These are phyloP conservation scores for Leuciscus idus DNA, from an alignment of 2,113 vertebrate species.

Conservation along the genomic window DNA sequence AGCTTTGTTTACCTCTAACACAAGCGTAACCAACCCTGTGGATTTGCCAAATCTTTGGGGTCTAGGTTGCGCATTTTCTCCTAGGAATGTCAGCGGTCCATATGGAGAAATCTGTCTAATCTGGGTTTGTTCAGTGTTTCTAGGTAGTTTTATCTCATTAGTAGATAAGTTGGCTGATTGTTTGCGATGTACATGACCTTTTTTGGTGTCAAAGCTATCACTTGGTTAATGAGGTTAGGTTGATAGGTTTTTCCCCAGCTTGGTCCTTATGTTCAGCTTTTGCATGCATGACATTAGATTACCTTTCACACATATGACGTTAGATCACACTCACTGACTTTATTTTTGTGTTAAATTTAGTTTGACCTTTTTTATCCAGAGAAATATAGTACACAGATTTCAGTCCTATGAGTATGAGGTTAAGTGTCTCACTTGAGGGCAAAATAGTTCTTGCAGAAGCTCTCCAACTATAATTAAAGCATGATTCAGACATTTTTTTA, in stretches of 20 bases:
- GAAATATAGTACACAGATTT: neutral
- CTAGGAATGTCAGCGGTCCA: neutral
- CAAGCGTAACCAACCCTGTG: neutral
- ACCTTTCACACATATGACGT: constrained; percentile 2
- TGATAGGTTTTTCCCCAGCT: constrained; percentile 15
- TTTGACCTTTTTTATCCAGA: constrained; percentile 10
- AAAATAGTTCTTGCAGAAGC: neutral
- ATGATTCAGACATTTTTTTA: neutral
- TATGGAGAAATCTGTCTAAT: neutral
- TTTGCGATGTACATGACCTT: neutral
- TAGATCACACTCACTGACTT: constrained; percentile 1
- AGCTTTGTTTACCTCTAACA: constrained; percentile 27
- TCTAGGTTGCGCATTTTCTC: neutral
- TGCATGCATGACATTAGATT: neutral
- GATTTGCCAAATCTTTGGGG: constrained; percentile 12
- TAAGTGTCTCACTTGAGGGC: neutral
- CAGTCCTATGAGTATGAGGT: neutral
- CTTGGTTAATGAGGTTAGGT: constrained; percentile 13
- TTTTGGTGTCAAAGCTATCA: neutral
- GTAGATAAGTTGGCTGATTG: constrained; percentile 14
- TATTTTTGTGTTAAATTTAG: constrained; percentile 13
- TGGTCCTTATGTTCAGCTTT: neutral
- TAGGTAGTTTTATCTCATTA: constrained; percentile 9
- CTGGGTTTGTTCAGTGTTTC: neutral
- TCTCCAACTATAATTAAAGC: neutral